phyloP scores from a whole-genome alignment of 2,888 invertebrate genomes.

The Drosophila pseudotakahashii region DNA sequence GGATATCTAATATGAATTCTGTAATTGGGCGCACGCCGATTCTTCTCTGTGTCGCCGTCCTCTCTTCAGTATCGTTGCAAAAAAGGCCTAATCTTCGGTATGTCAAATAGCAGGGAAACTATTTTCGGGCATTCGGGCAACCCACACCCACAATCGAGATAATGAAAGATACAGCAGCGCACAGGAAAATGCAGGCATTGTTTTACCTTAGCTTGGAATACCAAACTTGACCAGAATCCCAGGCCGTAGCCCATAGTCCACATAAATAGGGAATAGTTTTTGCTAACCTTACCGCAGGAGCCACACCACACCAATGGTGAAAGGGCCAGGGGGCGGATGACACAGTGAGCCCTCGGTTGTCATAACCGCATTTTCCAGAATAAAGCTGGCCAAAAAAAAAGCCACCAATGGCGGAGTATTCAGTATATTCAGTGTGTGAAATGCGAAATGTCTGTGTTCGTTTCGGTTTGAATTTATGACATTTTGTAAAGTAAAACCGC shows the following conservation, averaged over 20 bases:
- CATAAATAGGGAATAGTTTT: slow-evolving; percentile 41
- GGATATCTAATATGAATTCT: too few relatives aligned
- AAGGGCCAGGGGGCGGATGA: slow-evolving; percentile 1
- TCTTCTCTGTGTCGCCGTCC: too few relatives aligned
- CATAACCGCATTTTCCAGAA: slow-evolving; percentile 30
- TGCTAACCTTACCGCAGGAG: slow-evolving; percentile 21
- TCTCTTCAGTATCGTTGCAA: too few relatives aligned
- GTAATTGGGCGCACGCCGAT: too few relatives aligned
- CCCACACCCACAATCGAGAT: slow-evolving; percentile 42
- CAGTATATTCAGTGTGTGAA: not conserved
- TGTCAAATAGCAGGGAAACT: slow-evolving; percentile 13
- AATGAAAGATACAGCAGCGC: slow-evolving; percentile 24
- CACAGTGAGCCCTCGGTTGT: slow-evolving; percentile 20
- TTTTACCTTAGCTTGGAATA: not conserved
- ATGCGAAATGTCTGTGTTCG: slow-evolving; percentile 5
- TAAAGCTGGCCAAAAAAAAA: slow-evolving; percentile 19
- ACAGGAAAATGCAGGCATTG: too few relatives aligned
- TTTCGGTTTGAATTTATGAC: slow-evolving; percentile 34
- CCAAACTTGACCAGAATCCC: slow-evolving; percentile 23
- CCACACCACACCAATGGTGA: slow-evolving; percentile 36
- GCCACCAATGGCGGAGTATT: slow-evolving; percentile 5
- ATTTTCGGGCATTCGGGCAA: slow-evolving; percentile 30
- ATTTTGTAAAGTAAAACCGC: slow-evolving; percentile 50
- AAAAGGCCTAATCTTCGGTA: not conserved
- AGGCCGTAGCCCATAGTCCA: slow-evolving; percentile 19